These are phyloP conservation scores for Budorcas taxicolor DNA, from an alignment of 2,113 vertebrate species.

Conservation along the genomic window DNA sequence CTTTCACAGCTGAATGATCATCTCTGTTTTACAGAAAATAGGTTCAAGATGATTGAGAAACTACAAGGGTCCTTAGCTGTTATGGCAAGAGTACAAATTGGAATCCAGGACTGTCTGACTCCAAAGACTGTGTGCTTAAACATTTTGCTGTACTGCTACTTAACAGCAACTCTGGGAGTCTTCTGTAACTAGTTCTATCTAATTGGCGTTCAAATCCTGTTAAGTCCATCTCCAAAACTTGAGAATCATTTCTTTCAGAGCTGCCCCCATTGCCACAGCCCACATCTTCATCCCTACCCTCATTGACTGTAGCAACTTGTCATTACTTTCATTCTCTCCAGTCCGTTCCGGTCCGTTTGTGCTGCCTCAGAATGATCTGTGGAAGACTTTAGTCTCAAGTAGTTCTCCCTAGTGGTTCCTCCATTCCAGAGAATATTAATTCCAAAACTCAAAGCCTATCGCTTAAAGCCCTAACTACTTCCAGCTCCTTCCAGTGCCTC, in stretches of 20 bases:
- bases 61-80: not conserved
- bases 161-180: not conserved
- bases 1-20: not conserved
- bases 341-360: not conserved
- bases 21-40: conserved; percentile 21
- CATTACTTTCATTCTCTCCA: not conserved
- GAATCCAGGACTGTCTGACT: not conserved
- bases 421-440: not conserved
- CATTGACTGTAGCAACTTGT: not conserved
- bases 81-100: not conserved
- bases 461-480: not conserved
- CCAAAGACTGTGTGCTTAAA: not conserved
- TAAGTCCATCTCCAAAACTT: not conserved
- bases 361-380: not conserved
- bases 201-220: not conserved
- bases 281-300: not conserved
- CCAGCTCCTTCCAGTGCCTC: not conserved
- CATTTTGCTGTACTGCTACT: not conserved
- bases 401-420: not conserved
- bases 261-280: not conserved
- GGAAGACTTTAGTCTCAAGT: not conserved
- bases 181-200: not conserved
- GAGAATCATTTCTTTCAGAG: not conserved
- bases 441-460: not conserved
- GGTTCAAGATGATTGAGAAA: not conserved